Conservation (phyloP, 2,797 vertebrate species). For the Tangara arthus region DNA sequence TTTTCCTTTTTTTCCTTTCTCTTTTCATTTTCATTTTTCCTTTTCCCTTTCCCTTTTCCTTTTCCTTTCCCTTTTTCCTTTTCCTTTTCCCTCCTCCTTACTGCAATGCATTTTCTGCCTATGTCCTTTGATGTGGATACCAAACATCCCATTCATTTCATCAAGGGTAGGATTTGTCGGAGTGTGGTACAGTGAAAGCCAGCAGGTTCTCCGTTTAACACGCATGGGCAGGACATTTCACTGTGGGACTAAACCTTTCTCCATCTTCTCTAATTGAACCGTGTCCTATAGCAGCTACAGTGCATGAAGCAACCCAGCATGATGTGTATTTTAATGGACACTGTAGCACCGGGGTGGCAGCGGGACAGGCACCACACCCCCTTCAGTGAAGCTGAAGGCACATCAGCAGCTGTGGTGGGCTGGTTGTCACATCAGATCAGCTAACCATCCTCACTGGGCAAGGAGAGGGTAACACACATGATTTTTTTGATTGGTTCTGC, state of each 20-base stretch:
- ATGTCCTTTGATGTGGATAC: background rate
- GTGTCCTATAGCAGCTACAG: background rate
- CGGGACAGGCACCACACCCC: rapidly evolving
- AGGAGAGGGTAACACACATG: background rate
- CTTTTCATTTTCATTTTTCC: rapidly evolving
- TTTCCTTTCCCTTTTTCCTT: rapidly evolving
- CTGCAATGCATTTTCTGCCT: background rate
- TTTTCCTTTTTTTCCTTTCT: rapidly evolving
- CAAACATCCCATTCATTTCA: background rate
- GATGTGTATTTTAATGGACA: background rate
- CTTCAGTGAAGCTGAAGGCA: background rate
- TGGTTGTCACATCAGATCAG: background rate
- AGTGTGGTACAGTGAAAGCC: background rate
- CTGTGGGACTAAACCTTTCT: background rate
- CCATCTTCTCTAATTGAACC: background rate
- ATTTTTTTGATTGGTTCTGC: background rate
- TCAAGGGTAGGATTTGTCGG: background rate
- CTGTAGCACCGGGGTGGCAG: rapidly evolving
- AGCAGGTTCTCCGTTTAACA: background rate
- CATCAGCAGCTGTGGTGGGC: background rate
- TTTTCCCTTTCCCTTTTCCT: rapidly evolving
- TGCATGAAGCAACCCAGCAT: rapidly evolving
- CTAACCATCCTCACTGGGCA: background rate
- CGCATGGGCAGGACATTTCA: background rate
- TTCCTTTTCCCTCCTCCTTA: too few species aligned